Conservation (phyloP, 2,797 vertebrate genomes). For the Acanthurus lineatus region DNA sequence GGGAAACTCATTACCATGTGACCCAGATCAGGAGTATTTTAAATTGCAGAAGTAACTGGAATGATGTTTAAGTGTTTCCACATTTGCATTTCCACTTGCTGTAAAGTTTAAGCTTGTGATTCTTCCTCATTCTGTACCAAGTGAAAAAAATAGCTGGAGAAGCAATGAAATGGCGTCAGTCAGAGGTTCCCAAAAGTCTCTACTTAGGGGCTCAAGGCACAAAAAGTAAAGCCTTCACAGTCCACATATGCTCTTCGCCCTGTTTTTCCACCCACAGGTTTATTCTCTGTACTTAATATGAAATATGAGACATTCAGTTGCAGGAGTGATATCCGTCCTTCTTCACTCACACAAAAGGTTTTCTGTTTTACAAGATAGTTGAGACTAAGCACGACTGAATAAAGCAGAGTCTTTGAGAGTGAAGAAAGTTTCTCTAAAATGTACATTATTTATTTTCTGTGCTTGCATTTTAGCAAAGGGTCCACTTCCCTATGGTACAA, state of each 20-base stretch:
- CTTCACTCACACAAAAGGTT: slow-evolving; percentile 4
- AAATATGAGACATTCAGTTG: slow-evolving; percentile 24
- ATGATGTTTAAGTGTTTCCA: neutral
- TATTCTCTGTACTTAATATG: slow-evolving; percentile 10
- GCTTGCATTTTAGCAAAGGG: slow-evolving; percentile 26
- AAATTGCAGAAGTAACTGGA: neutral
- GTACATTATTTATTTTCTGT: slow-evolving; percentile 22
- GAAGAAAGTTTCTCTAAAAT: slow-evolving; percentile 4
- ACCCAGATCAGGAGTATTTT: neutral
- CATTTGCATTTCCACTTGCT: neutral
- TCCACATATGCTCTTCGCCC: neutral
- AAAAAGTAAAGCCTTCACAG: neutral
- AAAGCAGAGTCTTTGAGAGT: neutral
- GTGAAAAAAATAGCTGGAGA: neutral
- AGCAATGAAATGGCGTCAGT: neutral
- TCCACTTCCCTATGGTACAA: slow-evolving; percentile 65
- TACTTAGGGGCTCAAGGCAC: neutral
- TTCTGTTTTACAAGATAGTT: slow-evolving; percentile 23
- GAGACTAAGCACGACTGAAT: neutral
- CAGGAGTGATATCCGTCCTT: slow-evolving; percentile 7
- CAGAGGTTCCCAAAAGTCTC: neutral
- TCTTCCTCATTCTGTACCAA: neutral
- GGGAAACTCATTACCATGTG: neutral
- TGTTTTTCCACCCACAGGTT: slow-evolving; percentile 14
- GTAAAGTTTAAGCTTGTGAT: neutral